These are phyloP conservation scores for Cheilosia impressa DNA, from an alignment of 2,888 invertebrate species.

Conservation along the genomic window DNA sequence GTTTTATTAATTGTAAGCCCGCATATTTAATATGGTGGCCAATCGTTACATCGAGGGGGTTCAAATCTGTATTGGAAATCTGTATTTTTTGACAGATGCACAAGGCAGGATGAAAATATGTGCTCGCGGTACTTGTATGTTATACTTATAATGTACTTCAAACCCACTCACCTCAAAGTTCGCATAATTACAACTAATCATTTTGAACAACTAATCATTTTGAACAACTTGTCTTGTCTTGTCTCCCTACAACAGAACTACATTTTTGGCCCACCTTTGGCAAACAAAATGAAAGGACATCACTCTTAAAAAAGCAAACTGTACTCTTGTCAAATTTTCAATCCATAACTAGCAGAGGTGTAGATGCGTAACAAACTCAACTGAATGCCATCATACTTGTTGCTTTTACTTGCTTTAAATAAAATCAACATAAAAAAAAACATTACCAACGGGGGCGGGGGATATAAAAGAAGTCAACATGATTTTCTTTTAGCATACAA, in stretches of 20 bases:
- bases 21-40: too few relatives aligned
- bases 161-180: too few relatives aligned
- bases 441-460: constrained; percentile 46
- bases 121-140: too few relatives aligned
- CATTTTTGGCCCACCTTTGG: constrained; percentile 15
- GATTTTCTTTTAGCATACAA: constrained; percentile 65
- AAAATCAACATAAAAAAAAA: constrained; percentile 58
- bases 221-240: too few relatives aligned
- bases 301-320: constrained; percentile 43
- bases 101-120: too few relatives aligned
- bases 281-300: constrained; percentile 36
- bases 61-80: too few relatives aligned
- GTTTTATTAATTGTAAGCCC: too few relatives aligned
- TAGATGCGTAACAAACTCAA: constrained; percentile 63
- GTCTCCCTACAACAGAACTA: background rate
- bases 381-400: constrained; percentile 61
- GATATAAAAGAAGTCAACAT: constrained; percentile 34
- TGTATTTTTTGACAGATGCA: too few relatives aligned
- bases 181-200: too few relatives aligned
- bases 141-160: too few relatives aligned
- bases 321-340: constrained; percentile 23
- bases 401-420: constrained; percentile 57
- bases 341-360: constrained; percentile 64
- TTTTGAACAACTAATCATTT: too few relatives aligned
- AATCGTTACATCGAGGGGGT: too few relatives aligned